phyloP scores from a whole-genome alignment of 2,888 invertebrate species.

The Eledone cirrhosa region DNA sequence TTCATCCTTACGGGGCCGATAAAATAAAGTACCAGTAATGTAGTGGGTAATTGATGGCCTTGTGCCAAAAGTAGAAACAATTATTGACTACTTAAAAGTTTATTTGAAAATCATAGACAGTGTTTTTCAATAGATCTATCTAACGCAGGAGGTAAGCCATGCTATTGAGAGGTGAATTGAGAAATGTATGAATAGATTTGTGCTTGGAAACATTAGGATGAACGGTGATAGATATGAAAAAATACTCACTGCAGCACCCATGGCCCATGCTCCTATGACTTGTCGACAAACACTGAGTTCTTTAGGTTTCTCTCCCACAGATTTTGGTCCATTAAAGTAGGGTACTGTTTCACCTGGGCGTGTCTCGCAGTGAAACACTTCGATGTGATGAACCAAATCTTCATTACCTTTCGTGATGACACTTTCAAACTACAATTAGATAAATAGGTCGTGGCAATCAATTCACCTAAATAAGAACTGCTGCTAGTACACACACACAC shows the following conservation, averaged over 20 bases:
- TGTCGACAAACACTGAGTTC: constrained; percentile 82
- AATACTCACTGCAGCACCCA: constrained; percentile 81
- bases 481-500: not conserved
- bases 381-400: constrained; percentile 96
- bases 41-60: too few species aligned
- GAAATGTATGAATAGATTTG: too few species aligned
- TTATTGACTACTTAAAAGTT: too few species aligned
- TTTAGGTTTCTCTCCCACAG: constrained; percentile 74
- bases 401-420: constrained; percentile 82
- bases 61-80: too few species aligned
- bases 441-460: not conserved
- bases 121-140: too few species aligned
- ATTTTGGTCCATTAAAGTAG: constrained; percentile 84
- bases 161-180: too few species aligned
- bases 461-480: not conserved
- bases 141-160: too few species aligned
- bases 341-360: constrained; percentile 73
- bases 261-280: constrained; percentile 97
- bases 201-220: too few species aligned
- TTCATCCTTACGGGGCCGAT: too few species aligned
- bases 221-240: not conserved
- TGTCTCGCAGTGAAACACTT: constrained; percentile 93
- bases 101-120: too few species aligned
- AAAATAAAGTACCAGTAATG: too few species aligned
- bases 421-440: constrained; percentile 79